Percentiles rank a stretch among this genome's conserved stretches.
Evolutionary conservation across 2,797 vertebrate genomes (phyloP).

Genomic region (Mus minutoides): DNA sequence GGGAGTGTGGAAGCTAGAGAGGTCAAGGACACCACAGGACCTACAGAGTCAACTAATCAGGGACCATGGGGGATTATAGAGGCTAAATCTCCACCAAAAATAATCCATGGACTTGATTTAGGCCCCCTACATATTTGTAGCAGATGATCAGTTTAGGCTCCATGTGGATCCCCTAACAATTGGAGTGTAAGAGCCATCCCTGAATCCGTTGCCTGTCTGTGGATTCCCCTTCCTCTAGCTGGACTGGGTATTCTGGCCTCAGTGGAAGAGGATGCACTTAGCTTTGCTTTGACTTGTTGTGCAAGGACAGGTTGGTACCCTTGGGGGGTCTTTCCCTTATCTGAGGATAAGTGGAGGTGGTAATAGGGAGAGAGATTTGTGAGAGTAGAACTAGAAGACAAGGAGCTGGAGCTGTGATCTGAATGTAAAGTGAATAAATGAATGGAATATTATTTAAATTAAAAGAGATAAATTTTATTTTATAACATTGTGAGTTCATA

Average conservation of each 20-base stretch:
- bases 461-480: not conserved
- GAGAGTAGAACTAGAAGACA: too few relatives aligned
- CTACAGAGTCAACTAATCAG: not conserved
- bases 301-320: too few relatives aligned
- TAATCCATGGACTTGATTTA: not conserved
- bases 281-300: too few relatives aligned
- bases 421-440: too few relatives aligned
- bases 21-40: not conserved
- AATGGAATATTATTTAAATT: too few relatives aligned
- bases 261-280: not conserved
- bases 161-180: not conserved
- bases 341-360: too few relatives aligned
- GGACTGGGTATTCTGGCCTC: not conserved
- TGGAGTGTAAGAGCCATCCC: not conserved
- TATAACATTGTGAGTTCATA: not conserved
- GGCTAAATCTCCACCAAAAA: not conserved
- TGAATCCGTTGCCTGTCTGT: not conserved
- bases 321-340: too few relatives aligned
- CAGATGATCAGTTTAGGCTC: not conserved
- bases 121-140: not conserved
- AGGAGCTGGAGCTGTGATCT: too few relatives aligned
- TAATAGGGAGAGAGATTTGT: too few relatives aligned
- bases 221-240: not conserved
- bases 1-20: not conserved
- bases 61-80: not conserved